phyloP scores from a whole-genome alignment of 2,113 vertebrate genomes.

The Dasyornis broadbenti region DNA sequence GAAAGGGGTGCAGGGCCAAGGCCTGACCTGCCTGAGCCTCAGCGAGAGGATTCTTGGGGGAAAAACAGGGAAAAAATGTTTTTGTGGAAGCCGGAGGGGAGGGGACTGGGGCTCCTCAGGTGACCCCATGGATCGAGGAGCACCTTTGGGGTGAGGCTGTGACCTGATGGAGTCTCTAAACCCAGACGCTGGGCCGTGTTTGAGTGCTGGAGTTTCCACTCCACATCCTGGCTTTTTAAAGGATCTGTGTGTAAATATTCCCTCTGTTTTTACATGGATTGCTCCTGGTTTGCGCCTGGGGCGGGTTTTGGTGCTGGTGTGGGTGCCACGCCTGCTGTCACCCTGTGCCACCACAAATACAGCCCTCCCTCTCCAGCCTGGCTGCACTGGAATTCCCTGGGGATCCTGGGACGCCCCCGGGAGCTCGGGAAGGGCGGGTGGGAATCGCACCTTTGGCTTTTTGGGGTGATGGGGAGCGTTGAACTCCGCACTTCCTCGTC shows the following conservation, averaged over 20 bases:
- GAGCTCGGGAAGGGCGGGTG: neutral
- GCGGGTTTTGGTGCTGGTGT: neutral
- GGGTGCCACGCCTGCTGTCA: neutral
- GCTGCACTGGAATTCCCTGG: neutral
- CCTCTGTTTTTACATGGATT: neutral
- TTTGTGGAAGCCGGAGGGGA: neutral
- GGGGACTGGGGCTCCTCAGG: neutral
- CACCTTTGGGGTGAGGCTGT: neutral
- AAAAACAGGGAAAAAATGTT: accelerated
- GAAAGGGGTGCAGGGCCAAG: neutral
- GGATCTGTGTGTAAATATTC: neutral
- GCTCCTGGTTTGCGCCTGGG: neutral
- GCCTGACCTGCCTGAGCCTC: neutral
- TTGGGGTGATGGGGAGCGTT: neutral
- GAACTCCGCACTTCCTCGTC: accelerated
- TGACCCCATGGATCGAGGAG: neutral
- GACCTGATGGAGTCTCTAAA: neutral
- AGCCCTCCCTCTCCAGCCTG: neutral
- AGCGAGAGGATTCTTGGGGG: neutral
- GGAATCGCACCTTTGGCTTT: neutral
- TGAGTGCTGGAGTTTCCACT: neutral
- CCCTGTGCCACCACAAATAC: neutral
- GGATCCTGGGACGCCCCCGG: neutral
- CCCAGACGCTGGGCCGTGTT: neutral
- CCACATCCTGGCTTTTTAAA: neutral